phyloP scores from a whole-genome alignment of 2,888 invertebrate genomes.

The Synergus gifuensis region DNA sequence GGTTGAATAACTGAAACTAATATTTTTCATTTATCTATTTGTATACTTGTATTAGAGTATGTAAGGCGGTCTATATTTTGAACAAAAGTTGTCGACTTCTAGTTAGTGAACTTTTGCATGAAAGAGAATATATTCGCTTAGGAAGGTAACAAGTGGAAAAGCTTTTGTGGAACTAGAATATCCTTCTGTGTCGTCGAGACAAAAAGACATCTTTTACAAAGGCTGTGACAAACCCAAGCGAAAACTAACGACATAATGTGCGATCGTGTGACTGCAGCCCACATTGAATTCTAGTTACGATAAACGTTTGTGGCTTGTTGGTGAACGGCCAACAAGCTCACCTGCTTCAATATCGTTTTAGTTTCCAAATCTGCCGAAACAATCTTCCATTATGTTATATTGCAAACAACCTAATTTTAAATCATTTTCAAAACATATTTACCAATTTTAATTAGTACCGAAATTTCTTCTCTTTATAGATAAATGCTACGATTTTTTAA shows the following conservation, averaged over 20 bases:
- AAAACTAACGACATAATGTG: slow-evolving; percentile 51
- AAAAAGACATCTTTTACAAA: slow-evolving; percentile 34
- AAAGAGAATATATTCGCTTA: slow-evolving; percentile 13
- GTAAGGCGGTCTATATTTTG: neutral
- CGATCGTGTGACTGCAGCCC: slow-evolving; percentile 51
- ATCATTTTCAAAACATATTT: no score
- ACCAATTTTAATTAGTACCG: no score
- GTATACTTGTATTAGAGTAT: neutral
- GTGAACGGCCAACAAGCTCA: slow-evolving; percentile 49
- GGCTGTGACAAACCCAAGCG: slow-evolving; percentile 47
- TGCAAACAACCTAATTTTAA: neutral
- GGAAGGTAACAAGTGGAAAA: slow-evolving; percentile 36
- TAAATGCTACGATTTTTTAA: no score
- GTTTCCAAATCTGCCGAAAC: neutral
- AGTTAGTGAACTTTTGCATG: slow-evolving; percentile 19
- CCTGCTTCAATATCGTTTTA: slow-evolving; percentile 23
- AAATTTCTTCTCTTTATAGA: no score
- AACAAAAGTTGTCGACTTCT: slow-evolving; percentile 19
- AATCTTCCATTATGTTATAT: neutral
- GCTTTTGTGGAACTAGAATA: slow-evolving; percentile 13
- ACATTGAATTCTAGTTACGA: slow-evolving; percentile 52
- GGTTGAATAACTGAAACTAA: neutral
- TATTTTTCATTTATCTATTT: no score
- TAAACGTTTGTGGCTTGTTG: slow-evolving; percentile 53
- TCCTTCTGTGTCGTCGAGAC: slow-evolving; percentile 18